These are phyloP conservation scores for Coenonympha arcania DNA, from an alignment of 2,888 invertebrate species.

Conservation along the genomic window DNA sequence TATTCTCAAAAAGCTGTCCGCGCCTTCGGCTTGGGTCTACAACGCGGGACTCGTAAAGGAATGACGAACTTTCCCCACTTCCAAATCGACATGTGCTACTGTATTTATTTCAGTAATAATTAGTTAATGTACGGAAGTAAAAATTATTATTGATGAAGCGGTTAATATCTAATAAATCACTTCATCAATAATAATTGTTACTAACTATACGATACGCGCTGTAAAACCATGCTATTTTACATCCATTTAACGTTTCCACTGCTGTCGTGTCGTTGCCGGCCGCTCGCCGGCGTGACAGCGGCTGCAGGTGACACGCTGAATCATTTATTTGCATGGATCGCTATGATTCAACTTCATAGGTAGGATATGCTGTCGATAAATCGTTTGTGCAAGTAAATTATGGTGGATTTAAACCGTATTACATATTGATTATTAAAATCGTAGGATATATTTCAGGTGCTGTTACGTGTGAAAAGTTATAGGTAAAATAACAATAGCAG, in stretches of 20 bases:
- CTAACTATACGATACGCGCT: not conserved
- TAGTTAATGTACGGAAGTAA: no score
- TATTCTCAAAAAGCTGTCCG: no score
- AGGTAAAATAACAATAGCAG: not conserved
- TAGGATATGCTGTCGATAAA: not conserved
- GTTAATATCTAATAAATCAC: no score
- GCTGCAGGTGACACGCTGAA: slow-evolving; percentile 19
- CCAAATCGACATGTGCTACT: no score
- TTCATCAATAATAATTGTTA: not conserved
- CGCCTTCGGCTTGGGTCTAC: no score
- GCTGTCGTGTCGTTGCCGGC: not conserved
- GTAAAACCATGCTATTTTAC: not conserved
- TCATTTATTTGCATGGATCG: slow-evolving; percentile 16
- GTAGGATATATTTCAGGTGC: no score
- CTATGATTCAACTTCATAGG: not conserved
- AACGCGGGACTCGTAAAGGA: no score
- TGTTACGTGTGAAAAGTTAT: no score
- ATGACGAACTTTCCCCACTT: no score
- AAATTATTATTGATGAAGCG: no score
- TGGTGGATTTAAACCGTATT: not conserved
- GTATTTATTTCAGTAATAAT: no score
- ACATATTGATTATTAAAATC: not conserved
- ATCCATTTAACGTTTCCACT: not conserved
- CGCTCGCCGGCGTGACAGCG: not conserved
- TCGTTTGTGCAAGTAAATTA: not conserved